These are phyloP conservation scores for Sander lucioperca DNA, from an alignment of 2,113 vertebrate species.

Conservation along the genomic window DNA sequence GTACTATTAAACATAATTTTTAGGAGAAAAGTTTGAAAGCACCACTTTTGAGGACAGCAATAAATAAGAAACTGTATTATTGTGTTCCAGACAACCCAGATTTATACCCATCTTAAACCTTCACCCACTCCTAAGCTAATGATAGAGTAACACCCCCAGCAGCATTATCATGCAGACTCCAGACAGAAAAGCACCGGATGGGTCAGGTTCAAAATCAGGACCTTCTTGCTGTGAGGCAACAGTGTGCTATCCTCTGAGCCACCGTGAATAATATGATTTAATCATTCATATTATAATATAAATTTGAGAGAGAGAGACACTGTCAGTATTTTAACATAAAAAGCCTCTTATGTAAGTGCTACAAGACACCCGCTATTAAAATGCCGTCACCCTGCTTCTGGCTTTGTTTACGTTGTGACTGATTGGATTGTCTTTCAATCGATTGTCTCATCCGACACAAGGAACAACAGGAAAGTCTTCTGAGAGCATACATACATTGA, in stretches of 20 bases:
- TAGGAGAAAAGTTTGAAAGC: not conserved
- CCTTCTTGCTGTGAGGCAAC: slow-evolving; percentile 42
- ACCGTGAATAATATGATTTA: slow-evolving; percentile 52
- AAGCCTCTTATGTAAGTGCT: slow-evolving; percentile 3
- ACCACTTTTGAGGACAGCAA: not conserved
- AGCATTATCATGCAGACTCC: not conserved
- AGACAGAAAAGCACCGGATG: slow-evolving; percentile 23
- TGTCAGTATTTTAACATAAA: slow-evolving; percentile 18
- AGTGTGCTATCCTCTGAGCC: slow-evolving; percentile 32
- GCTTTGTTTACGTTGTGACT: slow-evolving; percentile 60
- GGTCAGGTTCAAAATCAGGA: slow-evolving; percentile 43
- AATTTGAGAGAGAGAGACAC: slow-evolving; percentile 2
- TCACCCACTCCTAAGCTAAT: slow-evolving; percentile 13
- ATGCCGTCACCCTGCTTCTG: slow-evolving; percentile 18
- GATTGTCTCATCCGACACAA: slow-evolving; percentile 52
- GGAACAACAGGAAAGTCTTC: slow-evolving; percentile 58
- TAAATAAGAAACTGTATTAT: not conserved
- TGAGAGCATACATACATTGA: slow-evolving; percentile 62
- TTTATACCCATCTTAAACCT: slow-evolving; percentile 2
- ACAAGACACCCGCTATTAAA: slow-evolving; percentile 24
- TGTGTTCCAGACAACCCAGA: not conserved
- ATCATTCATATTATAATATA: slow-evolving; percentile 42
- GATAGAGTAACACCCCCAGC: slow-evolving; percentile 3
- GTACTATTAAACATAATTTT: not conserved
- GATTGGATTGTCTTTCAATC: slow-evolving; percentile 62